A percentile compares a stretch with the other conserved stretches of the same genome.
Conservation (phyloP, 2,113 vertebrate genomes). For the Pterocles burchelli region DNA sequence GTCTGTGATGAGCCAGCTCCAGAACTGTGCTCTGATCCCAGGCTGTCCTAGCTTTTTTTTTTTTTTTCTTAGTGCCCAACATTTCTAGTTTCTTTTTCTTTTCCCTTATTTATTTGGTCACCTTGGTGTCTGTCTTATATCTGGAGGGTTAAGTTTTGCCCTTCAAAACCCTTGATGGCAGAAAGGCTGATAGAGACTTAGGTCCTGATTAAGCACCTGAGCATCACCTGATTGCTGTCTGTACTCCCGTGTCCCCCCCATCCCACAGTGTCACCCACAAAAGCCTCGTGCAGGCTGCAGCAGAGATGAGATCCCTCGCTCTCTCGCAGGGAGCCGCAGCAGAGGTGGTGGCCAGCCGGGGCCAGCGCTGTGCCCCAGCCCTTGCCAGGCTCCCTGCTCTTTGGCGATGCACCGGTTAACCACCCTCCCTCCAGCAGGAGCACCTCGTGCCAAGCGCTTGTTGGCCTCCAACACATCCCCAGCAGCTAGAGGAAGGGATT, state of each 20-base stretch:
- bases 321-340: background rate
- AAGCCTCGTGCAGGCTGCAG: background rate
- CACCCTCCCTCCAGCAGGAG: background rate
- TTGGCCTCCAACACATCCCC: background rate
- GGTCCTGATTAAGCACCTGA: background rate
- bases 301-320: background rate
- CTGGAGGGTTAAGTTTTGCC: background rate
- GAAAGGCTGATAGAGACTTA: background rate
- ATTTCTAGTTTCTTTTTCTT: background rate
- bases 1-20: background rate
- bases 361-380: background rate
- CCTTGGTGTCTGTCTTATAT: background rate
- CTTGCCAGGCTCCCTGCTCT: fast-evolving
- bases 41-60: background rate
- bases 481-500: background rate
- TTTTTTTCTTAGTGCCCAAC: too few species aligned
- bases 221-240: background rate
- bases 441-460: background rate
- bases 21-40: background rate
- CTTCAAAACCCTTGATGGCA: background rate
- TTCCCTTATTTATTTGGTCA: background rate
- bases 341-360: background rate
- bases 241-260: fast-evolving
- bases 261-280: background rate
- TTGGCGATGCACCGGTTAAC: background rate